Conservation (phyloP, 1,140 invertebrate genomes). For the Drosophila punjabiensis region DNA sequence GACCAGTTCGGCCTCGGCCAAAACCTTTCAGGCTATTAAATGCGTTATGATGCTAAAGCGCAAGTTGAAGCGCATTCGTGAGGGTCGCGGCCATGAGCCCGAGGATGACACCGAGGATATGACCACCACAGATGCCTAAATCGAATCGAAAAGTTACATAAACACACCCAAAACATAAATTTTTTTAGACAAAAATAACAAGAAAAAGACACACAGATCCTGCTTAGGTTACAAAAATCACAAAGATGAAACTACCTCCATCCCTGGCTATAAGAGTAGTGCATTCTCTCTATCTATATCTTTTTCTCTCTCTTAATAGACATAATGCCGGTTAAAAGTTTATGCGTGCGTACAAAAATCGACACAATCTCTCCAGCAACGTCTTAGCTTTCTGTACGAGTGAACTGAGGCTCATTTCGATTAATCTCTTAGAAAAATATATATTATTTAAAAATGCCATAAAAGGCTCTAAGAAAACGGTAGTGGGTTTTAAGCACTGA, state of each 20-base stretch:
- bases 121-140: conserved; percentile 30
- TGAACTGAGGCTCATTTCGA: conserved; percentile 18
- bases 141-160: not conserved
- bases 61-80: conserved; percentile 82
- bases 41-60: conserved; percentile 84
- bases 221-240: conserved; percentile 37
- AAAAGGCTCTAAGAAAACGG: conserved; percentile 7
- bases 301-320: conserved; percentile 8
- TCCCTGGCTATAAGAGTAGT: conserved; percentile 20
- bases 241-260: conserved; percentile 32
- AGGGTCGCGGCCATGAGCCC: conserved; percentile 74
- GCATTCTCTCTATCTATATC: conserved; percentile 3
- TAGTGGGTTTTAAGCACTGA: conserved; percentile 3
- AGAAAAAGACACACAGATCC: conserved; percentile 48
- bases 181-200: conserved; percentile 42
- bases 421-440: conserved; percentile 23
- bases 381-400: not conserved
- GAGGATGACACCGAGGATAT: conserved; percentile 78
- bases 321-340: not conserved
- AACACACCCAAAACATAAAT: conserved; percentile 35
- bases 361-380: not conserved
- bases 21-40: conserved; percentile 84
- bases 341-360: conserved; percentile 11
- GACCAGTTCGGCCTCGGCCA: conserved; percentile 76
- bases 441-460: not conserved